Base-by-base conservation (phyloP, 2,113 vertebrate species). In the Callaeas wilsoni region DNA sequence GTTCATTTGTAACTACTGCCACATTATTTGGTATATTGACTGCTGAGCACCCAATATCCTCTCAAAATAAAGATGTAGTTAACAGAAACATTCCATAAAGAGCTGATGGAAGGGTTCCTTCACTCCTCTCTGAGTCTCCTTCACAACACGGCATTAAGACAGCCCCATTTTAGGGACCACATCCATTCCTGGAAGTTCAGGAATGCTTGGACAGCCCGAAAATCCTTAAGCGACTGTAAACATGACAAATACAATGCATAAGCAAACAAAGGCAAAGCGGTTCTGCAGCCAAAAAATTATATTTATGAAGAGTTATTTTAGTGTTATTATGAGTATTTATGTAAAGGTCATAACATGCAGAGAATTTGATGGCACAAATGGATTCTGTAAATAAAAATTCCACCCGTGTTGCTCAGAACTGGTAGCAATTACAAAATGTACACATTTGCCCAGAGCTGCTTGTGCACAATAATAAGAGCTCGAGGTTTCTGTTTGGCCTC, bases 261-360 rank as follows among this genome's bases (percentile, higher is more conserved):
- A 80, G 20, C 76, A 93, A 96, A 91, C 69, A 94, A 94, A 92
- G 60, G 41, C 71, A 52, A 87, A 91, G 77, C 69, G 75, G 29
- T 17, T 70, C 52, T 21, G 56, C 39, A 37, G 81, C 84, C 94
- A 93, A 30, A 87, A 81, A 81, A 52, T 3, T 7, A 2, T 53
- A 81, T 94, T 94, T 95, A 87, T 44, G 60, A 84, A 53, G 93
- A 87, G 88, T 63, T 73, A 84, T 91, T 97, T 81, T 32, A 56
- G 49, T 47, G 69, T 17, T 59, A 20, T 62, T 64, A 53, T 1
- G 2, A 87, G 60, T n/a, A 67, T 78, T 92, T 89, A 60, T 37
- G 57, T 70, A 71, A 81, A 84, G 89, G 80, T 74, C 91, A 6
- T 16, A 59, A 86, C 86, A 55, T 0, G 11, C 41, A 22, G 10